A percentile compares a stretch with the other conserved stretches of the same genome.
Conservation (phyloP, 1,140 invertebrate species). For the Drosophila quadrilineata region DNA sequence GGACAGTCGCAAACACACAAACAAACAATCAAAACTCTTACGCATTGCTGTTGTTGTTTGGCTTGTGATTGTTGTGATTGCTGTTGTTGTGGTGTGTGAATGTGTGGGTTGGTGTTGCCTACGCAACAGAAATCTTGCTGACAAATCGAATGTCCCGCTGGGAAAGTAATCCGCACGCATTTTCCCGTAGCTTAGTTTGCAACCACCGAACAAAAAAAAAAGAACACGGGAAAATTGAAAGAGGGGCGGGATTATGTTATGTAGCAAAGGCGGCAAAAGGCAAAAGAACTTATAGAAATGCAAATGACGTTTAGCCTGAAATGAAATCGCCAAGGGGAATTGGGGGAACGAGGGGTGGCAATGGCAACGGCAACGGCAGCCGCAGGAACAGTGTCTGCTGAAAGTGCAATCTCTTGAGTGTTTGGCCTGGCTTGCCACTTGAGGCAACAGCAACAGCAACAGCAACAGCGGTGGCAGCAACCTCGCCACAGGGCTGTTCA, state of each 20-base stretch:
- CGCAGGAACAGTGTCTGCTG: too few species aligned
- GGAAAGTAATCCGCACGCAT: conserved; percentile 16
- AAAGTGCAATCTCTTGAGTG: conserved; percentile 44
- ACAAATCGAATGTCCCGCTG: conserved; percentile 36
- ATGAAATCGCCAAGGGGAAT: conserved; percentile 18
- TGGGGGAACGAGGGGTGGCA: too few species aligned
- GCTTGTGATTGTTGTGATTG: background rate
- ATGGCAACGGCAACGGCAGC: too few species aligned
- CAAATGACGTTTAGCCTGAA: conserved; percentile 37
- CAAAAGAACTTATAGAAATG: conserved; percentile 25
- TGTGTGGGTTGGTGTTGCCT: background rate
- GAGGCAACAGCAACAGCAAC: background rate
- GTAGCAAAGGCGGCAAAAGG: background rate
- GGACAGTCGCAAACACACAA: conserved; percentile 3
- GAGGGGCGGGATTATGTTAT: background rate
- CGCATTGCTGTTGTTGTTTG: background rate
- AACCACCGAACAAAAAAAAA: too few species aligned
- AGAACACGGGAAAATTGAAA: background rate
- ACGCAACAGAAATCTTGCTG: conserved; percentile 16
- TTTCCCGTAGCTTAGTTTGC: background rate
- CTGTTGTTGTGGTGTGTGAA: background rate
- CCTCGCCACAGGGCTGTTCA: background rate
- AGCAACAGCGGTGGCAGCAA: background rate
- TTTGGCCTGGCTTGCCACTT: conserved; percentile 21
- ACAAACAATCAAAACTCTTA: conserved; percentile 32